A percentile compares a stretch with the other conserved stretches of the same genome.
These are phyloP conservation scores for Agrilus biguttatus DNA, from an alignment of 2,888 invertebrate species.

Conservation along the genomic window DNA sequence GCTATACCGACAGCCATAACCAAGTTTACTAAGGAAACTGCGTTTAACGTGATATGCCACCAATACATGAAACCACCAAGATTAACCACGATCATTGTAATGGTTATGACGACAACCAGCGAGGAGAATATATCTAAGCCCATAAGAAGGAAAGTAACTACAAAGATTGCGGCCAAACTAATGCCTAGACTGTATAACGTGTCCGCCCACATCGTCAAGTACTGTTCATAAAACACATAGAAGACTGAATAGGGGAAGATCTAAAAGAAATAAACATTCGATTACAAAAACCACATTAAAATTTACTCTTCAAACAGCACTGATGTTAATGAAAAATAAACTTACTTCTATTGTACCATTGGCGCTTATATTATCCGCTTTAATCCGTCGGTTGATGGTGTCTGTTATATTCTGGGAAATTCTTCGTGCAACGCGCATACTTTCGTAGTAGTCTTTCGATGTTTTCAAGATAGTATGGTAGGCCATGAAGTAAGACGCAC, in stretches of 20 bases:
- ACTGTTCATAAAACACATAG: conserved; percentile 99
- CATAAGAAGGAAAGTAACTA: conserved; percentile 83
- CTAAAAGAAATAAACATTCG: conserved; percentile 15
- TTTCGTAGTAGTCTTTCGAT: conserved; percentile 79
- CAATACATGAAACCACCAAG: conserved; percentile 93
- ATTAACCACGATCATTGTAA: conserved; percentile 85
- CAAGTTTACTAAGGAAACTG: conserved; percentile 92
- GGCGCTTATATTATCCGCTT: conserved; percentile 6
- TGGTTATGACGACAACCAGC: conserved; percentile 75
- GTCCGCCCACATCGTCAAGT: conserved; percentile 88
- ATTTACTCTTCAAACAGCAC: too few species aligned
- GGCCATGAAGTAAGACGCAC: conserved; percentile 82
- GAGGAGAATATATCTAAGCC: conserved; percentile 90
- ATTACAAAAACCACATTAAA: conserved; percentile 22
- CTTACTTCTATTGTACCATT: conserved; percentile 11
- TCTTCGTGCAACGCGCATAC: conserved; percentile 65
- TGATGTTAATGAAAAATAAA: not conserved
- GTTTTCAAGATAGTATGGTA: conserved; percentile 88
- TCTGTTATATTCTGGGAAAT: conserved; percentile 73
- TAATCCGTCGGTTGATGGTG: conserved; percentile 49
- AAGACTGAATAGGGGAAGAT: conserved; percentile 88
- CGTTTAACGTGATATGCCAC: conserved; percentile 92
- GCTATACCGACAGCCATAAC: conserved; percentile 97
- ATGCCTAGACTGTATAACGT: conserved; percentile 76
- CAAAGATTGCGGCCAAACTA: conserved; percentile 83